These are phyloP conservation scores for Patella vulgata DNA, from an alignment of 1,140 invertebrate genomes.

Conservation along the genomic window DNA sequence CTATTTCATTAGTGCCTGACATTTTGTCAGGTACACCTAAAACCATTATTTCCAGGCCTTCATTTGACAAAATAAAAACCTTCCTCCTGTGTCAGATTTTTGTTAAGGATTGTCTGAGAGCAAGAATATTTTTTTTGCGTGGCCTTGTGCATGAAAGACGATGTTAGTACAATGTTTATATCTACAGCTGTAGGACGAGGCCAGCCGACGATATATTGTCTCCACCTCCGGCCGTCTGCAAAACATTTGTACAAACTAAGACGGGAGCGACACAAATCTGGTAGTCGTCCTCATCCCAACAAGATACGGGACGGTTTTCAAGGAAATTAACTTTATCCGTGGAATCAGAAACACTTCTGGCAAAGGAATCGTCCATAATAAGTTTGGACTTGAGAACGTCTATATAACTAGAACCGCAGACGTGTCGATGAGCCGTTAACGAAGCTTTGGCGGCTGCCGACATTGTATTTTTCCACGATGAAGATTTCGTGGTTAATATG, in stretches of 20 bases:
- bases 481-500: conserved; percentile 76
- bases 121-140: no score
- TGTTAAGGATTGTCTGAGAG: no score
- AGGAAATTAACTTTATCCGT: conserved; percentile 46
- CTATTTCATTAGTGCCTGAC: no score
- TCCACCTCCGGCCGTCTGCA: conserved; percentile 86
- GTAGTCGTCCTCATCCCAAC: conserved; percentile 80
- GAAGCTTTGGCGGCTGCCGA: conserved; percentile 86
- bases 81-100: no score
- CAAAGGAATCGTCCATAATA: conserved; percentile 87
- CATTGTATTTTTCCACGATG: conserved; percentile 74
- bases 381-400: conserved; percentile 77
- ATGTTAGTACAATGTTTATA: no score
- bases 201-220: conserved; percentile 90
- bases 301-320: conserved; percentile 75
- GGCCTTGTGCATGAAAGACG: no score
- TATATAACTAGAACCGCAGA: conserved; percentile 81
- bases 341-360: conserved; percentile 69
- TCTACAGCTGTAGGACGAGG: conserved; percentile 77
- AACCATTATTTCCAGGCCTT: no score
- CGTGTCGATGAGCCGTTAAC: conserved; percentile 84
- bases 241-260: conserved; percentile 83
- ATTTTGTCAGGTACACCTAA: no score
- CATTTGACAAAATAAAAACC: no score
- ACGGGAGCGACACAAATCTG: conserved; percentile 86